Conservation (phyloP, 2,888 invertebrate species). For the Venustoraphidia nigricollis region DNA sequence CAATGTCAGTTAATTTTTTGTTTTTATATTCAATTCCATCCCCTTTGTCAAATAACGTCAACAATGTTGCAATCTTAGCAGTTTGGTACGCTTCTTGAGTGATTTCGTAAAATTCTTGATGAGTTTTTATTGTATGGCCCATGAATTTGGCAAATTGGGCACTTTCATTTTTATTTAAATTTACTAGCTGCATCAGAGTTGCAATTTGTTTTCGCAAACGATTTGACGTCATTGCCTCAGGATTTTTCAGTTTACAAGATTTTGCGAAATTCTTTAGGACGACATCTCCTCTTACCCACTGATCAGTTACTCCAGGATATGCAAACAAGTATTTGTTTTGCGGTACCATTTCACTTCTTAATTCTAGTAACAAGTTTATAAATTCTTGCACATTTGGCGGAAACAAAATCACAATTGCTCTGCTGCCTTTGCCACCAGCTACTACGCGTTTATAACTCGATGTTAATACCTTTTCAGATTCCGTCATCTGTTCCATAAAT, state of each 20-base stretch:
- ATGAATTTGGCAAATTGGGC: conserved; percentile 15
- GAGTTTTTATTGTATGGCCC: conserved; percentile 14
- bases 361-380: conserved; percentile 9
- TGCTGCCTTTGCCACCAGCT: conserved; percentile 14
- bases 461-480: conserved; percentile 15
- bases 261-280: conserved; percentile 6
- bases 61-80: conserved; percentile 4
- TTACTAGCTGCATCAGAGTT: conserved; percentile 11
- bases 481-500: conserved; percentile 11
- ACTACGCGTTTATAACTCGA: conserved; percentile 15
- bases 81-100: conserved; percentile 8
- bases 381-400: conserved; percentile 14
- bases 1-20: conserved; percentile 1
- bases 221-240: conserved; percentile 6
- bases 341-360: conserved; percentile 6
- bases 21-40: conserved; percentile 1
- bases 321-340: conserved; percentile 12
- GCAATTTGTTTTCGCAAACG: conserved; percentile 7
- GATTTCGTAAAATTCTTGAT: conserved; percentile 7
- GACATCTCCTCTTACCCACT: conserved; percentile 7
- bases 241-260: conserved; percentile 3
- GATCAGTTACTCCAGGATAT: conserved; percentile 4
- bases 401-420: conserved; percentile 15
- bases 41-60: conserved; percentile 6
- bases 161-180: conserved; percentile 12